Percentiles rank a stretch among this genome's conserved stretches.
These are phyloP conservation scores for Gadus macrocephalus DNA, from an alignment of 2,113 vertebrate genomes.

Conservation along the genomic window DNA sequence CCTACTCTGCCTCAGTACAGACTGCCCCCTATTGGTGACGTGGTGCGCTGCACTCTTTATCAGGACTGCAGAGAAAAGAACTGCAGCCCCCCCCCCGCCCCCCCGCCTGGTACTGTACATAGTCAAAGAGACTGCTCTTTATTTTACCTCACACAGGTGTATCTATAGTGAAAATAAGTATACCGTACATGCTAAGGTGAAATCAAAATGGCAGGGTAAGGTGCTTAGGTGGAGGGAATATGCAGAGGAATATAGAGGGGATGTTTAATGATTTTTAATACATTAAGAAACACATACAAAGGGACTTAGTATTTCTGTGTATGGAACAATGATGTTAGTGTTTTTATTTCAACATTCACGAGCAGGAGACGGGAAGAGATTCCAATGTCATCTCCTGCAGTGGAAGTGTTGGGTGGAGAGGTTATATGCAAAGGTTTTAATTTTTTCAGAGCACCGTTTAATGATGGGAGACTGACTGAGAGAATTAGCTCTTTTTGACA, in stretches of 20 bases:
- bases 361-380: no score
- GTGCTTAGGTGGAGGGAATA: no score
- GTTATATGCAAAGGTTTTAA: background rate
- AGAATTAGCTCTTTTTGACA: conserved; percentile 34
- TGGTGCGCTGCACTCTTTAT: conserved; percentile 30
- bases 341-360: conserved; percentile 37
- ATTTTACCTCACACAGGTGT: conserved; percentile 60
- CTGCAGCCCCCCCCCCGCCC: conserved; percentile 12
- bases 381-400: conserved; percentile 18
- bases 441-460: conserved; percentile 23
- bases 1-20: conserved; percentile 43
- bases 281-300: conserved; percentile 6
- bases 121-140: conserved; percentile 56
- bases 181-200: conserved; percentile 21
- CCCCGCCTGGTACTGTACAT: conserved; percentile 42
- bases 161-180: conserved; percentile 43
- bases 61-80: conserved; percentile 23
- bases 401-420: conserved; percentile 28
- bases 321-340: conserved; percentile 46
- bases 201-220: conserved; percentile 21
- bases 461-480: conserved; percentile 31
- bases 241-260: no score
- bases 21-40: conserved; percentile 52
- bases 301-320: conserved; percentile 47
- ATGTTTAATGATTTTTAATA: no score